A percentile compares a stretch with the other conserved stretches of the same genome.
These are phyloP conservation scores for Genyomyrus donnyi DNA, from an alignment of 2,113 vertebrate genomes.

Conservation along the genomic window DNA sequence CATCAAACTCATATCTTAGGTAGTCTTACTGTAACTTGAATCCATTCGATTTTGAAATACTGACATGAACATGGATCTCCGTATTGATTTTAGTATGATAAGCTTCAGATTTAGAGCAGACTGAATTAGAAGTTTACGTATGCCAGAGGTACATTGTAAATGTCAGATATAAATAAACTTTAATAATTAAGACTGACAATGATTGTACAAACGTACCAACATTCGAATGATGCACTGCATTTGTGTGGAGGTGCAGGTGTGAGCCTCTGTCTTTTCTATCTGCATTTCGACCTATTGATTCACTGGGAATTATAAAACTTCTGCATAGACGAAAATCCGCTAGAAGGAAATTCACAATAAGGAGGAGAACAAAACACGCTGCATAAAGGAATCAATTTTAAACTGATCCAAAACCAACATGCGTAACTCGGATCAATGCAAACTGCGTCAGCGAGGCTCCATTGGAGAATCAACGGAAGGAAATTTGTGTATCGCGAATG, in stretches of 20 bases:
- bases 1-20: neutral
- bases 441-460: neutral
- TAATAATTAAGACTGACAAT: neutral
- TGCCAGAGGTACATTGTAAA: neutral
- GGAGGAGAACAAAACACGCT: neutral
- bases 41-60: neutral
- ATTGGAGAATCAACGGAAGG: neutral
- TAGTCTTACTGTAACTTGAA: neutral
- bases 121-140: neutral
- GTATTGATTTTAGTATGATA: neutral
- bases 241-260: too few relatives aligned
- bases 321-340: neutral
- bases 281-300: neutral
- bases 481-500: neutral
- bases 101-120: neutral
- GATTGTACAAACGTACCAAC: too few relatives aligned
- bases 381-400: conserved; percentile 7
- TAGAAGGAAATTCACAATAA: neutral
- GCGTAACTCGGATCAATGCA: neutral
- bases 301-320: neutral
- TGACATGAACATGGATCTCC: neutral
- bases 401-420: conserved; percentile 4
- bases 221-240: neutral
- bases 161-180: neutral
- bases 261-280: neutral